These are phyloP conservation scores for Aythya baeri DNA, from an alignment of 2,113 vertebrate species.

Conservation along the genomic window DNA sequence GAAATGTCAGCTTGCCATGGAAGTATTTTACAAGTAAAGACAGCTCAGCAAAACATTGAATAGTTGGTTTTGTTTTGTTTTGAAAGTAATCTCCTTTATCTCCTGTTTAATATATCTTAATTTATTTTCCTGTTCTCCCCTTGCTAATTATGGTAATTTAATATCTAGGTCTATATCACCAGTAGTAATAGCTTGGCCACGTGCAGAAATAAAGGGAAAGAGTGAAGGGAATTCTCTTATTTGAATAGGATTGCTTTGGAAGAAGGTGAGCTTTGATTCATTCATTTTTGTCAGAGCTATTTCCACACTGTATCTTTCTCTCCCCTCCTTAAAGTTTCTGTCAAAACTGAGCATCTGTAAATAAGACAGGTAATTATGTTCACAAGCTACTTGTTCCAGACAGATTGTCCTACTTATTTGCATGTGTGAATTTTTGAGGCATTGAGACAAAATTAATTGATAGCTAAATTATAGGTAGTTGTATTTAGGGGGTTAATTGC, in stretches of 20 bases:
- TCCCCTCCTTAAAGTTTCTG: neutral
- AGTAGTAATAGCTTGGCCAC: fast-evolving
- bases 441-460: slow-evolving; percentile 59
- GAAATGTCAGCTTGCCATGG: neutral
- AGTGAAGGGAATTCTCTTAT: neutral
- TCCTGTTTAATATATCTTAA: neutral
- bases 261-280: neutral
- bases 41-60: neutral
- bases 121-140: neutral
- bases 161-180: fast-evolving
- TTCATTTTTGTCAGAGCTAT: neutral
- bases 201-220: neutral
- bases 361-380: neutral
- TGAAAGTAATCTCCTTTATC: neutral
- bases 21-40: neutral
- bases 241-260: neutral
- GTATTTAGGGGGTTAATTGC: slow-evolving; percentile 60
- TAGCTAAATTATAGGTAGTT: slow-evolving; percentile 66
- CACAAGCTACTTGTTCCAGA: neutral
- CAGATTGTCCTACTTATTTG: slow-evolving; percentile 28
- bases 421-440: slow-evolving; percentile 39
- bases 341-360: neutral
- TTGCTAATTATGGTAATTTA: neutral
- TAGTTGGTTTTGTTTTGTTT: neutral
- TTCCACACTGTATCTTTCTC: neutral